phyloP scores from a whole-genome alignment of 2,113 vertebrate genomes.

The Caloenas nicobarica region DNA sequence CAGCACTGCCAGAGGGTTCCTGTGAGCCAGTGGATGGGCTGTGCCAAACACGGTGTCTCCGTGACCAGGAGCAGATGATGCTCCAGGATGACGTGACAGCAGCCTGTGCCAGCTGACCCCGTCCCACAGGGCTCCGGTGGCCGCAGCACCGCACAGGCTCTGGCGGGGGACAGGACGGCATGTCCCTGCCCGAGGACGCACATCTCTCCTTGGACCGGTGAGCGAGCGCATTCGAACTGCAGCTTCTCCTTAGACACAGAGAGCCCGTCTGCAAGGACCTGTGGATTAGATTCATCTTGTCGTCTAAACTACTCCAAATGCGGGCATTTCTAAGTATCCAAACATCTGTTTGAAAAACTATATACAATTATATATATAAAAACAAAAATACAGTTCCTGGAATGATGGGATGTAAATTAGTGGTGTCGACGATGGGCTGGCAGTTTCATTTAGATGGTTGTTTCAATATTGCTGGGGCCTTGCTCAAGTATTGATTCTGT shows the following conservation, averaged over 20 bases:
- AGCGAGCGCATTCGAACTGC: not conserved
- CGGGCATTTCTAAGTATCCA: not conserved
- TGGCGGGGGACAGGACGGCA: rapidly evolving
- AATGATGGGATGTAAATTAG: not conserved
- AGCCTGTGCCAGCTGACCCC: not conserved
- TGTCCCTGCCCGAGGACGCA: rapidly evolving
- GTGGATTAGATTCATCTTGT: not conserved
- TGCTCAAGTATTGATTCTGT: not conserved
- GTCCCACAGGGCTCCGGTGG: rapidly evolving
- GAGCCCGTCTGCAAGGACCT: not conserved
- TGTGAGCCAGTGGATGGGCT: rapidly evolving
- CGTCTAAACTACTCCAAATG: not conserved
- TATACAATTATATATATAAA: not conserved
- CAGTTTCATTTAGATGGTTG: not conserved
- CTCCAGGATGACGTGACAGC: not conserved
- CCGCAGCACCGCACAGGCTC: not conserved
- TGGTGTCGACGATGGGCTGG: not conserved
- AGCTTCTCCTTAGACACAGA: not conserved
- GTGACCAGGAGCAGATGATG: not conserved
- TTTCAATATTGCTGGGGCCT: not conserved
- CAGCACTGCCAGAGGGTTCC: not conserved
- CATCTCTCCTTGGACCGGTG: not conserved
- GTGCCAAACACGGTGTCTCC: rapidly evolving
- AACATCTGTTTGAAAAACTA: not conserved
- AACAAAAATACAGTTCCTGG: not conserved